Evolutionary conservation across 2,888 invertebrate species (phyloP).

Genomic region (Nephrotoma guestfalica): DNA sequence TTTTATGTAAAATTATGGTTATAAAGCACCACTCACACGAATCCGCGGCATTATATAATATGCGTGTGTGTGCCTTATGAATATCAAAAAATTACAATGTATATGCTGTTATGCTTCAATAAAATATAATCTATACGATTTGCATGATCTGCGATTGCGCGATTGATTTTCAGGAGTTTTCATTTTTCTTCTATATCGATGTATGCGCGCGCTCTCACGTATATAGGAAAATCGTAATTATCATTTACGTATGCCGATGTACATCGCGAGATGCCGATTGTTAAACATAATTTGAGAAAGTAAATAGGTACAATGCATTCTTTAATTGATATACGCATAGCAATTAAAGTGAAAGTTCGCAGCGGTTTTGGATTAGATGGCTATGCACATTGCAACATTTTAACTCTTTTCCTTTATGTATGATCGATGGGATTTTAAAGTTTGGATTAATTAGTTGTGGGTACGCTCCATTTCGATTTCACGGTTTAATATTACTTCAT

Average conservation of each 20-base stretch:
- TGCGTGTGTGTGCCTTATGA: background rate
- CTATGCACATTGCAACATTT: background rate
- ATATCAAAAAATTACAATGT: background rate
- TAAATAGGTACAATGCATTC: background rate
- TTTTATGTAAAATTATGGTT: background rate
- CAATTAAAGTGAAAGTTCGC: background rate
- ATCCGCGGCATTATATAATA: background rate
- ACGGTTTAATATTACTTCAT: background rate
- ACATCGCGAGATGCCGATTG: no score
- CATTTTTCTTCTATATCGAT: background rate
- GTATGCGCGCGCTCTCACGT: no score
- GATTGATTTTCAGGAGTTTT: background rate
- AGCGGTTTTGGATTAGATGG: background rate
- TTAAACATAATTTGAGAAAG: background rate
- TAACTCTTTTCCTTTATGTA: background rate
- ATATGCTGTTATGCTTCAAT: background rate
- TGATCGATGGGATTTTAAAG: background rate
- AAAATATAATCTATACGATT: background rate
- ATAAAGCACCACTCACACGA: background rate
- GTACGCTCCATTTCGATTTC: background rate
- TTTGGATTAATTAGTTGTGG: background rate
- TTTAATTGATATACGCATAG: background rate
- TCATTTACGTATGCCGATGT: background rate
- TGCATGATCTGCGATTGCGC: background rate
- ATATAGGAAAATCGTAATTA: background rate